Percentiles rank a stretch among this genome's conserved stretches.
Evolutionary conservation across 2,113 vertebrate genomes (phyloP).

Genomic region (Formicarius rufipectus): DNA sequence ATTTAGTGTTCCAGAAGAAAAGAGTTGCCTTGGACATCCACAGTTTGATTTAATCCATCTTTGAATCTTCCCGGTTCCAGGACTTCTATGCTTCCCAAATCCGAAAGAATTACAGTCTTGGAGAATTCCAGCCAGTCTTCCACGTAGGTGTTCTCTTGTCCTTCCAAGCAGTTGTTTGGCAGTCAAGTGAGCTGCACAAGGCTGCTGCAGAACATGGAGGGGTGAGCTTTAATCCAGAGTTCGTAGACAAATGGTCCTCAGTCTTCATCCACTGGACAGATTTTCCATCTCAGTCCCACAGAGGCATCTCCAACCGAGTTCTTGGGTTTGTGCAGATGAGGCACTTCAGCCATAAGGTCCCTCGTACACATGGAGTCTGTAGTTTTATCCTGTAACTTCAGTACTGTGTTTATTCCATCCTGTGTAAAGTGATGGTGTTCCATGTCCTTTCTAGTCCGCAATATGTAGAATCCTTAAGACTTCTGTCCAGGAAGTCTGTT

Average conservation of each 20-base stretch:
- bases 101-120: conserved; percentile 60
- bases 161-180: conserved; percentile 33
- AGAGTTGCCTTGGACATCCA: conserved; percentile 17
- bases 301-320: not conserved
- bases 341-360: conserved; percentile 33
- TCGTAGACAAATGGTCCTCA: conserved; percentile 32
- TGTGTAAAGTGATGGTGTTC: conserved; percentile 34
- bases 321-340: conserved; percentile 15
- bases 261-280: conserved; percentile 65
- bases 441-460: conserved; percentile 71
- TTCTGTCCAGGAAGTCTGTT: conserved; percentile 65
- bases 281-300: conserved; percentile 66
- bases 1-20: conserved; percentile 41
- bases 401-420: conserved; percentile 33
- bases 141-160: not conserved
- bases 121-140: conserved; percentile 61
- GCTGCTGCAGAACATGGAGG: conserved; percentile 13
- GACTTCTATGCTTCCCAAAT: conserved; percentile 65
- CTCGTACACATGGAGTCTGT: conserved; percentile 48
- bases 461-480: conserved; percentile 37
- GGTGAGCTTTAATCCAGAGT: conserved; percentile 37
- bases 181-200: conserved; percentile 36
- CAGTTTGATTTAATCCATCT: conserved; percentile 48
- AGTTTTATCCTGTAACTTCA: conserved; percentile 47
- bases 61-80: conserved; percentile 48